Evolutionary conservation across 2,797 vertebrate species (phyloP), one percentile per base, ranked within the genome.

Genomic region (Philypnodon macrostomus): DNA sequence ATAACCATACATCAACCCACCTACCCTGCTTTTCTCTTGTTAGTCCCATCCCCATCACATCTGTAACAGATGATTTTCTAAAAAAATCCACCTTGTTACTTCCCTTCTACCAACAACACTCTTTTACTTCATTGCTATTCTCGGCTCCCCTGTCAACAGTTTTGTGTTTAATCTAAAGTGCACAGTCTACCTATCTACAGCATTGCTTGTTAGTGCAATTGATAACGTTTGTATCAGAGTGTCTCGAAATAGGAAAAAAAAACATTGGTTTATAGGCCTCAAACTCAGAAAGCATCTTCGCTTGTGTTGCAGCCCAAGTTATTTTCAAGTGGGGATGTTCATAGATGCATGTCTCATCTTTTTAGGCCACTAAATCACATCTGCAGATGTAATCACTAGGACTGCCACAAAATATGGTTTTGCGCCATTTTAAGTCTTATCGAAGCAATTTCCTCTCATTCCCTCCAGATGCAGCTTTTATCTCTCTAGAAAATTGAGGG

Each of bases 21-120:
- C 76, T 77, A 70, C 68, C 67, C 75, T 73, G 58, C 45, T 70
- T 75, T 60, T 40, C 41, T 53, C 69, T 73, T 71, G 69, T 73
- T 80, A 71, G 67, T 31, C 45, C 71, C 33, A 76, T 63, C 53
- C 67, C 45, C 55, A n/a, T 59, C 18, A 27, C 46, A 44, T 55
- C 47, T 55, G 37, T 53, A 72, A 62, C 64, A 63, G 56, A 72
- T 75, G 53, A 37, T 49, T 74, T 74, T 70, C 52, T 42, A 36
- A 66, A 63, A 67, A 69, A 68, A 58, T 47, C 23, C 42, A 18
- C 32, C 63, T 58, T 73, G 60, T 57, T 74, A 62, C 71, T 63
- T 65, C 55, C 68, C 53, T 45, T 65, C 72, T 50, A 33, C 36
- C 1, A 30, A 19, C 31, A 32, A 47, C 0, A 12, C 58, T 77